A percentile compares a stretch with the other conserved stretches of the same genome.
phyloP scores from a whole-genome alignment of 1,140 invertebrate genomes.

The Sycobia sp. region DNA sequence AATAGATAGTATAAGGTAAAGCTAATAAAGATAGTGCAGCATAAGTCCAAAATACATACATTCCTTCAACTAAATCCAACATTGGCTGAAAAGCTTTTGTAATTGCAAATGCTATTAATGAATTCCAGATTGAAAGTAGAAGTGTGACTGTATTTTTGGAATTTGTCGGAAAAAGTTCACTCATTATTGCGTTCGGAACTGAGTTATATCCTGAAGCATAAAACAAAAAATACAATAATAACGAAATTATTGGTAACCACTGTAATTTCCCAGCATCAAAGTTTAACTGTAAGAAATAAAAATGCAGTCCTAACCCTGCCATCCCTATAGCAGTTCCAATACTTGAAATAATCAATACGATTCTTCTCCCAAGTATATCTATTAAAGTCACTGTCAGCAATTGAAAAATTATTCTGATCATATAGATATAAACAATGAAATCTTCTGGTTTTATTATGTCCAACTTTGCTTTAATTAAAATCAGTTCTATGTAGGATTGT shows the following conservation, averaged over 20 bases:
- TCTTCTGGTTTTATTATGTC: constrained; percentile 54
- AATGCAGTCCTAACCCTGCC: constrained; percentile 66
- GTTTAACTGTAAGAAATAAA: constrained; percentile 58
- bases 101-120: constrained; percentile 67
- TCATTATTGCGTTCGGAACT: constrained; percentile 72
- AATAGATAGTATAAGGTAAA: constrained; percentile 63
- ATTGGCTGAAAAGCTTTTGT: constrained; percentile 62
- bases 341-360: constrained; percentile 68
- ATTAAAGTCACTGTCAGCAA: constrained; percentile 67
- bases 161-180: constrained; percentile 75
- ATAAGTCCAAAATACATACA: too few species aligned
- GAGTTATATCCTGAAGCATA: constrained; percentile 67
- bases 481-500: constrained; percentile 74
- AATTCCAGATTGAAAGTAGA: constrained; percentile 71
- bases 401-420: constrained; percentile 68
- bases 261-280: neutral
- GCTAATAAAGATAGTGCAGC: constrained; percentile 63
- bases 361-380: constrained; percentile 73
- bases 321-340: constrained; percentile 63
- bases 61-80: constrained; percentile 72
- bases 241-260: constrained; percentile 47
- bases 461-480: constrained; percentile 68
- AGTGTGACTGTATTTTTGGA: constrained; percentile 71
- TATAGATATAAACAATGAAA: constrained; percentile 70
- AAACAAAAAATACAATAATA: constrained; percentile 31